Base-by-base conservation (phyloP, 2,888 invertebrate genomes). In the Ctenicera cuprea region DNA sequence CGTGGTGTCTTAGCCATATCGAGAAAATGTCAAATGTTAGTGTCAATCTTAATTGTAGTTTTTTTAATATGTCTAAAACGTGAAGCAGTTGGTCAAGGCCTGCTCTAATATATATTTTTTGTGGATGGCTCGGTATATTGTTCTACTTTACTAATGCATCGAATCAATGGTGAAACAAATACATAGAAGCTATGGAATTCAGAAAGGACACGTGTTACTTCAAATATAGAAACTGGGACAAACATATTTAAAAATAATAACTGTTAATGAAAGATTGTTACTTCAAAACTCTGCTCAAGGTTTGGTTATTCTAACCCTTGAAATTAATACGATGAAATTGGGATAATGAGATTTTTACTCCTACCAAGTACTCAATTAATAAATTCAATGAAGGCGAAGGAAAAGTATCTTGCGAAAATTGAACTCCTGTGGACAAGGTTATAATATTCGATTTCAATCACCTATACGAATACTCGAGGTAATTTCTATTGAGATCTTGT, bases 351-450 rank as follows among this genome's bases (percentile, higher is more conserved):
- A 48, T 48, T 48, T 33, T 48, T 18, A 57, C 16, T 57, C 11
- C 18, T 14, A 57, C 12, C 64, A 26, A 48, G 64, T 64, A 50
- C 64, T 26, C 18, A 48, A 48, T 64, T 64, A 64, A 64, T 64
- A 26, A 64, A 64, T 64, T 43, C 30, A 50, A 48, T 64, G 64
- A 64, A 48, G 64, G 64, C 48, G 64, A 48, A 48, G 48, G 20
- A 48, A 16, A 64, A n/a, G 43, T 64, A 48, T 64, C 30, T 43
- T 48, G 33, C 64, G 48, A 64, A 64, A 48, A 64, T 18, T 48
- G 11, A 64, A 30, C 30, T 50, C 64, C 30, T 33, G 26, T 18
- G 33, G 18, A 48, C 64, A 64, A 64, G 64, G 64, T 43, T 63
- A 26, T 45, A 63, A 43, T 50, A 48, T 64, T 64, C 30, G 50